phyloP scores from a whole-genome alignment of 1,140 invertebrate species.

The Phthorimaea operculella region DNA sequence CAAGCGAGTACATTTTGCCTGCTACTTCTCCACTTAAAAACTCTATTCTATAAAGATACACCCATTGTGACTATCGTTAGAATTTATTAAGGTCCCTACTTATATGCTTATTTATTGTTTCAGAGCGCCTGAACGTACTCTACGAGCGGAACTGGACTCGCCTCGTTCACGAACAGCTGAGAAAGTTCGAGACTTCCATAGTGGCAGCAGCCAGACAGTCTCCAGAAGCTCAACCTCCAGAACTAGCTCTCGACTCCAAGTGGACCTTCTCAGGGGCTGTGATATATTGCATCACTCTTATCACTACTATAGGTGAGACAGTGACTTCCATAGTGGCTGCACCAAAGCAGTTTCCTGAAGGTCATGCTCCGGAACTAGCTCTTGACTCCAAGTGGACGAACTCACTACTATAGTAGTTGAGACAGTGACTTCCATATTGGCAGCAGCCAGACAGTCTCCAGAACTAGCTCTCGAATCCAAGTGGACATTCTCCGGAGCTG shows the following conservation, averaged over 20 bases:
- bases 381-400: conserved; percentile 60
- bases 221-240: conserved; percentile 62
- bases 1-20: too few species aligned
- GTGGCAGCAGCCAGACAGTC: conserved; percentile 75
- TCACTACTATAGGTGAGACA: conserved; percentile 64
- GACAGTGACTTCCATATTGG: conserved; percentile 76
- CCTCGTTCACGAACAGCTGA: conserved; percentile 78
- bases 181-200: conserved; percentile 80
- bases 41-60: too few species aligned
- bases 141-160: conserved; percentile 86
- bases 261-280: conserved; percentile 62
- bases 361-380: conserved; percentile 64
- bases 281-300: conserved; percentile 62
- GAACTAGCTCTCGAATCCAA: conserved; percentile 61
- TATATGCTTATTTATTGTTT: conserved; percentile 40
- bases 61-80: too few species aligned
- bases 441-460: conserved; percentile 72
- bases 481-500: conserved; percentile 60
- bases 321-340: conserved; percentile 78
- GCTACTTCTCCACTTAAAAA: too few species aligned
- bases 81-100: too few species aligned
- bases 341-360: conserved; percentile 67
- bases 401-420: conserved; percentile 63
- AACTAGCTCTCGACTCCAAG: conserved; percentile 55
- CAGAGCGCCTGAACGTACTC: conserved; percentile 83